Evolutionary conservation across 2,797 vertebrate species (phyloP).

Genomic region (Tokudaia tokunoshimensis): DNA sequence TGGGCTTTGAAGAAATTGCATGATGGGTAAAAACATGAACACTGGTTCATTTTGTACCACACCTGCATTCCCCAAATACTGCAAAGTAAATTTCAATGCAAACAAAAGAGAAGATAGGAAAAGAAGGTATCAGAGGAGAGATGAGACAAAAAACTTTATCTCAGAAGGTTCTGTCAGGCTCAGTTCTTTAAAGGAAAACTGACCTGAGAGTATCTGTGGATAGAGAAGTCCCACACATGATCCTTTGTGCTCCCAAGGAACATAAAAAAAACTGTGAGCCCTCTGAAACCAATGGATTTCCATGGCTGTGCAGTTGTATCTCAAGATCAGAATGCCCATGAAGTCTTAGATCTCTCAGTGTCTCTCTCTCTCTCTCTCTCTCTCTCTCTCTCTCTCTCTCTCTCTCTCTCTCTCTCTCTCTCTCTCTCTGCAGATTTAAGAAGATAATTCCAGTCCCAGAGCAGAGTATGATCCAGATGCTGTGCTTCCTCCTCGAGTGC

Average conservation of each 20-base stretch:
- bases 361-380: not conserved
- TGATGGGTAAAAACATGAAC: not conserved
- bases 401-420: not conserved
- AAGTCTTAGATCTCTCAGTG: not conserved
- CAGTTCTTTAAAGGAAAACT: not conserved
- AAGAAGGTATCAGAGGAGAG: rapidly evolving
- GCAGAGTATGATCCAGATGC: conserved; percentile 96
- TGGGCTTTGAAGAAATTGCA: not conserved
- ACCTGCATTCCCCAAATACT: not conserved
- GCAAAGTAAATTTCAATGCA: not conserved
- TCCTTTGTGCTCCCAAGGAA: not conserved
- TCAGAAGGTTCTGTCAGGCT: not conserved
- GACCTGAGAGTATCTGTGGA: not conserved
- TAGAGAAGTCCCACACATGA: not conserved
- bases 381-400: not conserved
- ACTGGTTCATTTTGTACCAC: not conserved
- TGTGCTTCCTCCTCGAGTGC: conserved; percentile 96
- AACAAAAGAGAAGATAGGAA: not conserved
- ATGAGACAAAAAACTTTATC: not conserved
- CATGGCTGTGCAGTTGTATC: rapidly evolving
- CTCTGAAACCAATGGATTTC: not conserved
- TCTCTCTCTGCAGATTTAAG: conserved; percentile 92
- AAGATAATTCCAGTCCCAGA: conserved; percentile 96
- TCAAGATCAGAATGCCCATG: not conserved
- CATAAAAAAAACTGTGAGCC: too few species aligned